phyloP scores from a whole-genome alignment of 2,888 invertebrate species.

The Liopterus haemorrhoidalis region DNA sequence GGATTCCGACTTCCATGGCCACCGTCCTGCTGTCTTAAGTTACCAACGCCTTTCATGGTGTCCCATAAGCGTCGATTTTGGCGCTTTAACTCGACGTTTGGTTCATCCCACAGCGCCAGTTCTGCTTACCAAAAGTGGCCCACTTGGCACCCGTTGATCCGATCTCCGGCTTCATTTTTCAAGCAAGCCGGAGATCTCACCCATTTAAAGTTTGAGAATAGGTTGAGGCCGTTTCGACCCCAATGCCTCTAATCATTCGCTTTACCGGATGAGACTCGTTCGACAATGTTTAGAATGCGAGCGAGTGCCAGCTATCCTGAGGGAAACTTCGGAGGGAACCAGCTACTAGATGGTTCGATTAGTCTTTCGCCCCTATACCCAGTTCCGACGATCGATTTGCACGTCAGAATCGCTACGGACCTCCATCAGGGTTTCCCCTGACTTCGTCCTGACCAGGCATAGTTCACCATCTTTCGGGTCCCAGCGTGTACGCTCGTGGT shows the following conservation, averaged over 20 bases:
- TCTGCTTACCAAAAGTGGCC: constrained; percentile 73
- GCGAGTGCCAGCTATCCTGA: constrained; percentile 62
- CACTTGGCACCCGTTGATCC: constrained; percentile 57
- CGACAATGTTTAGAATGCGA: constrained; percentile 31
- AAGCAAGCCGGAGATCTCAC: constrained; percentile 61
- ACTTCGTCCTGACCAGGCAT: constrained; percentile 65
- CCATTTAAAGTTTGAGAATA: constrained; percentile 75
- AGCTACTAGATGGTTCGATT: constrained; percentile 75
- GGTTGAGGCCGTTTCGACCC: constrained; percentile 64
- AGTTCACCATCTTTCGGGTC: constrained; percentile 71
- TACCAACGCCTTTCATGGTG: constrained; percentile 56
- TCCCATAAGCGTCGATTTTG: constrained; percentile 56
- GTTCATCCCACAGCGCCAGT: constrained; percentile 76
- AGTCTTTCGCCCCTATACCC: constrained; percentile 63
- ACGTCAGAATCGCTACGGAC: constrained; percentile 70
- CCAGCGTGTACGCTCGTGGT: constrained; percentile 62
- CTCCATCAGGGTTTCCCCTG: constrained; percentile 66
- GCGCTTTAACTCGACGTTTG: constrained; percentile 65
- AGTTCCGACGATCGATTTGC: constrained; percentile 71
- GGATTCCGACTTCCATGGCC: constrained; percentile 71
- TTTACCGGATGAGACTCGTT: constrained; percentile 61
- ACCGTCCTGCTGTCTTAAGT: constrained; percentile 58
- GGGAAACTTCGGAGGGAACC: constrained; percentile 72
- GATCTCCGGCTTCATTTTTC: constrained; percentile 41
- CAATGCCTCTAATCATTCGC: constrained; percentile 70